These are phyloP conservation scores for Caenorhabditis parvicauda DNA, from an alignment of 2,888 invertebrate species.

Conservation along the genomic window DNA sequence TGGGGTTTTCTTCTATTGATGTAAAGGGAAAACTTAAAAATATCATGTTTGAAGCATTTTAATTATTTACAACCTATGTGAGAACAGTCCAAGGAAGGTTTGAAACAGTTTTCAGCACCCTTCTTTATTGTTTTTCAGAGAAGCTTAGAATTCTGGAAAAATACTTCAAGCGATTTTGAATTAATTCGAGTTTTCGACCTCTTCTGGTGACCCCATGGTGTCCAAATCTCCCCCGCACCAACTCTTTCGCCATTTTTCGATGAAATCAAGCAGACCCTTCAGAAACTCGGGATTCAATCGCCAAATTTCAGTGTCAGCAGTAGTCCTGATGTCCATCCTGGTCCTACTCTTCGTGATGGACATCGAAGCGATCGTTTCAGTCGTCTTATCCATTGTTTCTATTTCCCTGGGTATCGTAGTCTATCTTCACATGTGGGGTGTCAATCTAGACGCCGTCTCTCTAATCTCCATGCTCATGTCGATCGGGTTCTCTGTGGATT, in stretches of 20 bases:
- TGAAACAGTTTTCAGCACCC: background rate
- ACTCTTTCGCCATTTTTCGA: too few species aligned
- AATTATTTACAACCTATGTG: too few species aligned
- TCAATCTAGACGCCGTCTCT: constrained; percentile 58
- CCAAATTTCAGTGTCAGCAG: constrained; percentile 47
- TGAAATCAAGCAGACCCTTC: background rate
- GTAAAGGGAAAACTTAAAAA: background rate
- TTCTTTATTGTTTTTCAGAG: too few species aligned
- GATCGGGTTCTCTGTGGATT: constrained; percentile 59
- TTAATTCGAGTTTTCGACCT: too few species aligned
- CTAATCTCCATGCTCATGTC: constrained; percentile 58
- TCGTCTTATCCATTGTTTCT: constrained; percentile 56
- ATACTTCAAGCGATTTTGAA: too few species aligned
- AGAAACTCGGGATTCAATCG: too few species aligned
- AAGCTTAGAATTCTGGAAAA: too few species aligned
- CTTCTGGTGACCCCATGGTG: too few species aligned
- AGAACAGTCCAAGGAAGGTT: too few species aligned
- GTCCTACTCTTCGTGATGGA: constrained; percentile 56
- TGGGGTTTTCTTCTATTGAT: constrained; percentile 5
- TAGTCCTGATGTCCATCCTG: constrained; percentile 57
- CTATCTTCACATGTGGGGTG: constrained; percentile 58
- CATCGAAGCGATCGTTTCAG: constrained; percentile 56
- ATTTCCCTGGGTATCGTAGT: constrained; percentile 55
- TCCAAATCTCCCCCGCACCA: too few species aligned
- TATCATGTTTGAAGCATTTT: too few species aligned